phyloP scores from a whole-genome alignment of 37 sponge, comb jelly and placozoan genomes.

The Cliona cf. orientalis region DNA sequence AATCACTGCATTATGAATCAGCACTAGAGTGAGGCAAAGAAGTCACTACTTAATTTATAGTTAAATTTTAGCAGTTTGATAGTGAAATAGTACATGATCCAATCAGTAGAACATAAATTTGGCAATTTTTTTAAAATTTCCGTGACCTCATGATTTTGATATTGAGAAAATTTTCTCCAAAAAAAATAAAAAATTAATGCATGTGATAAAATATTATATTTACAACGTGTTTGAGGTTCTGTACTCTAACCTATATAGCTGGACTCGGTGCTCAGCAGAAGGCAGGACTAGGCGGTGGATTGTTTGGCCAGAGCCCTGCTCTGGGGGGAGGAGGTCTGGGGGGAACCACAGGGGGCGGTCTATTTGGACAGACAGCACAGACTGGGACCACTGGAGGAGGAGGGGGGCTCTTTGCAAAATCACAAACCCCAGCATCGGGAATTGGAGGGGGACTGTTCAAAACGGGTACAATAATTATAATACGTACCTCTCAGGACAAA shows the following conservation, averaged over 20 bases:
- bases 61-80: too few species aligned
- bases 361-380: slow-evolving; percentile 26
- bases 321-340: slow-evolving; percentile 3
- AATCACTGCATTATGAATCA: too few species aligned
- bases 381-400: not conserved
- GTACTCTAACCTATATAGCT: not conserved
- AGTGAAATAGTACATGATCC: too few species aligned
- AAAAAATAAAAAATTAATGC: too few species aligned
- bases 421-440: slow-evolving; percentile 2
- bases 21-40: too few species aligned
- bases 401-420: slow-evolving; percentile 36
- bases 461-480: slow-evolving; percentile 5
- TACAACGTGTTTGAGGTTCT: too few species aligned
- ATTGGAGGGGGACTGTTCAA: not conserved
- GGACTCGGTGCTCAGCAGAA: slow-evolving; percentile 33
- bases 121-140: too few species aligned
- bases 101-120: too few species aligned
- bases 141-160: too few species aligned
- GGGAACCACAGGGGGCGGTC: slow-evolving; percentile 26
- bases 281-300: slow-evolving; percentile 3
- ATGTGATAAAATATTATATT: too few species aligned
- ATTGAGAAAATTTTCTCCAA: too few species aligned
- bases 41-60: too few species aligned
- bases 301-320: slow-evolving; percentile 43
- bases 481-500: not conserved